Evolutionary conservation across 2,113 vertebrate genomes (phyloP).

Genomic region (Boulengeromyrus knoepffleri): DNA sequence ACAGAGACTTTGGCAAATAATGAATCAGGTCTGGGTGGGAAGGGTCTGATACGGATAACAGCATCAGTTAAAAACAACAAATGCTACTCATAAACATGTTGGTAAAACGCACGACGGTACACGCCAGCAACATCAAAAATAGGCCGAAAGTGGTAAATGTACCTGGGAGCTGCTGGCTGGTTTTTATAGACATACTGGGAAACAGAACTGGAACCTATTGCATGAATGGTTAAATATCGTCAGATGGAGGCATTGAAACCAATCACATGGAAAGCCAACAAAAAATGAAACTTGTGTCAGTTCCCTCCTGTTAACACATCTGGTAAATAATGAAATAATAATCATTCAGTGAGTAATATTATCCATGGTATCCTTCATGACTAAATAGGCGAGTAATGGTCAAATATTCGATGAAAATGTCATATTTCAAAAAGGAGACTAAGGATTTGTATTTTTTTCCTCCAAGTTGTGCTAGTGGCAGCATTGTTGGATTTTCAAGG

Average conservation of each 20-base stretch:
- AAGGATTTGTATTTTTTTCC: background rate
- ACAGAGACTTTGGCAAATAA: background rate
- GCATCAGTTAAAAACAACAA: background rate
- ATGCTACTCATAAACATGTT: background rate
- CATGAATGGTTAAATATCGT: background rate
- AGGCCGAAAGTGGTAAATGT: background rate
- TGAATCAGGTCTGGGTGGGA: background rate
- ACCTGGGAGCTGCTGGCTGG: background rate
- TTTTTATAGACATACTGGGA: background rate
- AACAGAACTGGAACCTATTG: background rate
- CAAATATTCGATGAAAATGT: background rate
- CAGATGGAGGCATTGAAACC: background rate
- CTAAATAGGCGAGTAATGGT: background rate
- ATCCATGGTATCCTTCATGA: background rate
- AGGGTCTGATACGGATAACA: background rate
- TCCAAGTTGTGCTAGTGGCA: background rate
- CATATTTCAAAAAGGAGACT: background rate
- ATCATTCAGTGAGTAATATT: background rate
- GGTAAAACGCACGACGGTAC: background rate
- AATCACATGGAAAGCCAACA: background rate
- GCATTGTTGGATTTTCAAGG: background rate
- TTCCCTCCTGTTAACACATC: background rate
- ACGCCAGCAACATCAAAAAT: no score
- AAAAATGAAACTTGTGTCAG: background rate
- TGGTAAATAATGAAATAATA: background rate